Conservation (phyloP, 2,797 vertebrate species). For the Lateolabrax maculatus region DNA sequence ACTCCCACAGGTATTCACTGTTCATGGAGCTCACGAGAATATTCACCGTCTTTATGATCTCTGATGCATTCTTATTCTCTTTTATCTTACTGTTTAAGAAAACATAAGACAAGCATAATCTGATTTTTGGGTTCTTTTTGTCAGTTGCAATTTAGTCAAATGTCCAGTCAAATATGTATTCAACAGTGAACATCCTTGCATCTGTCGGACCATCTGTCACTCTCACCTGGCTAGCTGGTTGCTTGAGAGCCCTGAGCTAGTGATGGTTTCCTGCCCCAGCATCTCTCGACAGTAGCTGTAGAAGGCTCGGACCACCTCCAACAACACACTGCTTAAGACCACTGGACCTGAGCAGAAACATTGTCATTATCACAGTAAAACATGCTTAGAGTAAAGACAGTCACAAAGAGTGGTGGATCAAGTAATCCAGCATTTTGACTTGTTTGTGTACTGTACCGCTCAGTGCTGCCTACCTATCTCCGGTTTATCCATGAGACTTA, state of each 20-base stretch:
- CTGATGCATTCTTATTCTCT: conserved; percentile 94
- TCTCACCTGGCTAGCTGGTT: conserved; percentile 89
- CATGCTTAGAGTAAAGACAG: not conserved
- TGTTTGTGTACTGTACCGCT: conserved; percentile 12
- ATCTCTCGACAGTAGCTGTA: conserved; percentile 91
- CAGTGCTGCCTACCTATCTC: conserved; percentile 90
- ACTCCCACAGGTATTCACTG: conserved; percentile 97
- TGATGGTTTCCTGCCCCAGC: conserved; percentile 86
- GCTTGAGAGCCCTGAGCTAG: conserved; percentile 88
- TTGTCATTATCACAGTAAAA: not conserved
- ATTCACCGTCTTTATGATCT: conserved; percentile 96
- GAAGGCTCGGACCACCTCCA: conserved; percentile 95
- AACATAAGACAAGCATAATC: not conserved
- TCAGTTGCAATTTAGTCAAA: not conserved
- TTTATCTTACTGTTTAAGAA: conserved; percentile 89
- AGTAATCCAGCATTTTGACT: not conserved
- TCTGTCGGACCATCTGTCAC: not conserved
- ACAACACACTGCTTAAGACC: conserved; percentile 90
- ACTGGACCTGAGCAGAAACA: conserved; percentile 86
- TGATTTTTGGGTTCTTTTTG: not conserved
- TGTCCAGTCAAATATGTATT: not conserved
- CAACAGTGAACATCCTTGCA: not conserved
- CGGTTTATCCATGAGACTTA: conserved; percentile 95
- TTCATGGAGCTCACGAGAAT: conserved; percentile 93
- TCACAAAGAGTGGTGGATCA: not conserved